A percentile compares a stretch with the other conserved stretches of the same genome.
Evolutionary conservation across 2,888 invertebrate species (phyloP).

Genomic region (Agrenia bidenticulata): DNA sequence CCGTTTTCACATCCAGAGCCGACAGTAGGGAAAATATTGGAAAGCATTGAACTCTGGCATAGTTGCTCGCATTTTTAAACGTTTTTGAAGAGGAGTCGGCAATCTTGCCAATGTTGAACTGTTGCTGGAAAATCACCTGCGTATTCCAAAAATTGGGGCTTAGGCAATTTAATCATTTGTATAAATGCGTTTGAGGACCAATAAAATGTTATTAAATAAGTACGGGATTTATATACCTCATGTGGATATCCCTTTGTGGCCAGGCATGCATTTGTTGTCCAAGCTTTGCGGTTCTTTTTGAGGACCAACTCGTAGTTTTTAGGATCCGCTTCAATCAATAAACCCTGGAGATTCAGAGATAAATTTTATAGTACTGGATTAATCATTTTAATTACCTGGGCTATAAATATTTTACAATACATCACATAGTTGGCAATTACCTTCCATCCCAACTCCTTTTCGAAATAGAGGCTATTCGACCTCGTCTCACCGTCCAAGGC

Average conservation of each 20-base stretch:
- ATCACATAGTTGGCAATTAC: conserved; percentile 21
- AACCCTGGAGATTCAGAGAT: conserved; percentile 52
- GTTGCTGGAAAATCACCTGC: conserved; percentile 31
- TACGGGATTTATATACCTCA: conserved; percentile 44
- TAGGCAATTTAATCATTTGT: conserved; percentile 1
- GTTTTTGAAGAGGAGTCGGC: conserved; percentile 35
- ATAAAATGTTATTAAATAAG: too few species aligned
- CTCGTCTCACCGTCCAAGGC: conserved; percentile 57
- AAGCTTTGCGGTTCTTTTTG: conserved; percentile 55
- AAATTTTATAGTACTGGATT: background rate
- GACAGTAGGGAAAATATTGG: conserved; percentile 56
- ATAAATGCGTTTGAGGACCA: too few species aligned
- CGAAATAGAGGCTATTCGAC: conserved; percentile 57
- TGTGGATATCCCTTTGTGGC: conserved; percentile 52
- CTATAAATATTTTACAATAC: too few species aligned
- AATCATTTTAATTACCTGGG: too few species aligned
- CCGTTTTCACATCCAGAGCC: conserved; percentile 55
- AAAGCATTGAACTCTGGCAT: conserved; percentile 55
- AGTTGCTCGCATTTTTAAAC: background rate
- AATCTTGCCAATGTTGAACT: conserved; percentile 37
- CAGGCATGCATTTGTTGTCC: conserved; percentile 55
- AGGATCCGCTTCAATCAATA: conserved; percentile 56
- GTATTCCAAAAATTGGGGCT: background rate
- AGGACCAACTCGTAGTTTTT: conserved; percentile 54
- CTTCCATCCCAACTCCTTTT: conserved; percentile 55